Percentiles rank a stretch among this genome's conserved stretches.
Evolutionary conservation across 2,113 vertebrate species (phyloP).

Genomic region (Notarius lentiginosus): DNA sequence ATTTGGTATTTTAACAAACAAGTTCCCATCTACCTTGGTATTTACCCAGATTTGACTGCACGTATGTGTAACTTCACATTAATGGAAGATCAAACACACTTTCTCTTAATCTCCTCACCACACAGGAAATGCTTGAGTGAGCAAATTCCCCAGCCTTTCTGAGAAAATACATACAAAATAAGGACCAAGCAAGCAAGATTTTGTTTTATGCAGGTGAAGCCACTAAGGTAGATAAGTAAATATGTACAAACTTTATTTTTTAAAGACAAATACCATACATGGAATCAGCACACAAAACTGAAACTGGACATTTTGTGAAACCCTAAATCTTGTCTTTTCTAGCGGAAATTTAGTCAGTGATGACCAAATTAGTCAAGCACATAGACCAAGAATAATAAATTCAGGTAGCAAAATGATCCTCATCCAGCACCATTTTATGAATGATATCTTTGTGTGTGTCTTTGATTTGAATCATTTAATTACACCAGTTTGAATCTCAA

Average conservation of each 20-base stretch:
- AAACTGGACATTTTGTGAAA: background rate
- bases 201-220: background rate
- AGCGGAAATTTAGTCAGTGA: background rate
- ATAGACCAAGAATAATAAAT: background rate
- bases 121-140: conserved; percentile 42
- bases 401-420: background rate
- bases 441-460: no score
- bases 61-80: background rate
- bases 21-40: conserved; percentile 2
- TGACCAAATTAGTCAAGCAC: background rate
- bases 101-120: conserved; percentile 43
- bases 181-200: background rate
- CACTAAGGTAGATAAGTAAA: background rate
- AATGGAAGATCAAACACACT: conserved; percentile 33
- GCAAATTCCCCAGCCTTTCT: conserved; percentile 44
- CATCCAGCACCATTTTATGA: background rate
- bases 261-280: background rate
- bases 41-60: background rate
- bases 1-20: background rate
- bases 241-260: background rate
- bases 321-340: background rate
- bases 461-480: background rate
- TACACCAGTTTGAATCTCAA: background rate
- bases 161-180: conserved; percentile 28
- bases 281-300: background rate